phyloP scores from a whole-genome alignment of 2,888 invertebrate genomes.

The Thera obeliscata region DNA sequence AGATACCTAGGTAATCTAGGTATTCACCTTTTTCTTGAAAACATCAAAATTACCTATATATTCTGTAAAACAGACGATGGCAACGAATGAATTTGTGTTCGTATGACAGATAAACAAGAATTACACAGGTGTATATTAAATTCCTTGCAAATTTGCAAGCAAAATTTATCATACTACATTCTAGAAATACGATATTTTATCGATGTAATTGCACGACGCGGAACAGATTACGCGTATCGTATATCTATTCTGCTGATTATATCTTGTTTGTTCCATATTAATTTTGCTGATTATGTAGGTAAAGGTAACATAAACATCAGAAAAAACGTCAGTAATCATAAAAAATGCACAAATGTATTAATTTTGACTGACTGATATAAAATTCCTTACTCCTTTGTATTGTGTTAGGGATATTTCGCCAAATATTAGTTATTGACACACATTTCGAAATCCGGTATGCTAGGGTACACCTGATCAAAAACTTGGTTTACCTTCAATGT shows the following conservation, averaged over 20 bases:
- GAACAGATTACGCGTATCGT: conserved; percentile 5
- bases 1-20: no score
- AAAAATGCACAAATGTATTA: neutral
- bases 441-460: conserved; percentile 31
- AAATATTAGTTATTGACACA: conserved; percentile 50
- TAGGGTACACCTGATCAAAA: neutral
- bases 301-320: no score
- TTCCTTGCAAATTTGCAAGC: no score
- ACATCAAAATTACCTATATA: no score
- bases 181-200: conserved; percentile 1
- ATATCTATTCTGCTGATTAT: neutral
- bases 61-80: no score
- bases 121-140: no score
- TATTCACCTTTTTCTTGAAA: no score
- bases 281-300: neutral
- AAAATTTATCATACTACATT: conserved; percentile 1
- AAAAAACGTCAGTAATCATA: no score
- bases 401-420: conserved; percentile 52
- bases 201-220: conserved; percentile 1
- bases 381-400: conserved; percentile 44
- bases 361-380: neutral
- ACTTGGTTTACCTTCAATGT: neutral
- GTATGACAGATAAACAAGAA: no score
- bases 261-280: conserved; percentile 1
- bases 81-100: no score